Evolutionary conservation across 1,140 invertebrate species (phyloP), one percentile per base, ranked within the genome.

Genomic region (Hylyphantes graminicola): DNA sequence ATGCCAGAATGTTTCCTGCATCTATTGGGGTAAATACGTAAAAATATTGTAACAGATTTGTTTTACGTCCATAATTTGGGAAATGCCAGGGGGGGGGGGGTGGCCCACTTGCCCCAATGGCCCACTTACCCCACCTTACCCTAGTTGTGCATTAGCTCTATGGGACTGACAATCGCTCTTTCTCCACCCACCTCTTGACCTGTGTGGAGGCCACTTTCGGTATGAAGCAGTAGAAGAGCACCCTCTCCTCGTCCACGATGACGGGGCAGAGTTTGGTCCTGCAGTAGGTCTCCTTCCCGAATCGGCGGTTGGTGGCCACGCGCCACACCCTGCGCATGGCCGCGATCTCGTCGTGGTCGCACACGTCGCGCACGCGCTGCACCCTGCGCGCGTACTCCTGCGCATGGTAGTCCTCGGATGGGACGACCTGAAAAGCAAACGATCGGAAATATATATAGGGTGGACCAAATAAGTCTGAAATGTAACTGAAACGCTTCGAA

Each of bases 151-250:
- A n/a, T n/a, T n/a, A n/a, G n/a, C n/a, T n/a, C n/a, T n/a, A n/a
- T n/a, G n/a, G n/a, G n/a, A n/a, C n/a, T n/a, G n/a, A n/a, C n/a
- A n/a, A n/a, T n/a, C n/a, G n/a, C n/a, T n/a, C n/a, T n/a, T n/a
- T n/a, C n/a, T n/a, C n/a, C n/a, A n/a, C n/a, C n/a, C n/a, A 35
- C 53, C 84, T 81, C 63, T 87, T 88, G 21, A 88, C 61, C 7
- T 83, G 65, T n/a, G 87, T 87, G 0, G 88, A 88, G 2, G 88
- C 88, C 1, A 88, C 87, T 82, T 88, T 87, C 12, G 88, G 88
- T 19, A 88, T 85, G 78, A 88, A 88, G 80, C 88, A 88, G 54
- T 77, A 78, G 17, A 86, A 73, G 3, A 87, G 64, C 0, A 75
- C 64, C 19, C 85, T 83, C 13, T 85, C 35, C n/a, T 86, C 77